Evolutionary conservation across 2,797 vertebrate genomes (phyloP).

Genomic region (Amblyraja radiata): DNA sequence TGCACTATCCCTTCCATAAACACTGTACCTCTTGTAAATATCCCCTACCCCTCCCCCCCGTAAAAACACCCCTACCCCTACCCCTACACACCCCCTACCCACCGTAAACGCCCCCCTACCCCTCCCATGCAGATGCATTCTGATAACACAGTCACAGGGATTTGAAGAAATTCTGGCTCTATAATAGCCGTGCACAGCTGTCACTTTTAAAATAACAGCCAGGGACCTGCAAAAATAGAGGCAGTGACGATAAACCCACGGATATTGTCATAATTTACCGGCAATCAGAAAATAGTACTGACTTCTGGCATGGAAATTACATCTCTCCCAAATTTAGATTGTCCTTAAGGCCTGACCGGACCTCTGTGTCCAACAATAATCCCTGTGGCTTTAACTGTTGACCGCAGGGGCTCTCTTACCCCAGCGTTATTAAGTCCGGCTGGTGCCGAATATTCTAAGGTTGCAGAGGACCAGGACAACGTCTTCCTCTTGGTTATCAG

Average conservation of each 20-base stretch:
- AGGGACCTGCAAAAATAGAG: conserved; percentile 22
- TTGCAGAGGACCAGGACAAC: too few species aligned
- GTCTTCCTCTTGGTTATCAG: too few species aligned
- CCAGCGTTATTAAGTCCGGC: too few species aligned
- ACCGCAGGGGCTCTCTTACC: not conserved
- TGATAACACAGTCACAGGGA: not conserved
- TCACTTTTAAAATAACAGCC: conserved; percentile 16
- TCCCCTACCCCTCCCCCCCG: too few species aligned
- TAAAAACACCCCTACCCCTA: too few species aligned
- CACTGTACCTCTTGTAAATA: too few species aligned
- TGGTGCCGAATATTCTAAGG: too few species aligned
- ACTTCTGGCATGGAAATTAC: not conserved
- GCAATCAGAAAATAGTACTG: not conserved
- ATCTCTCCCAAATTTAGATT: not conserved
- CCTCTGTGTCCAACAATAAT: not conserved
- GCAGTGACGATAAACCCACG: not conserved
- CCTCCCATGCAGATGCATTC: not conserved
- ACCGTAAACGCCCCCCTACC: too few species aligned
- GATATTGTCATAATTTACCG: conserved; percentile 22
- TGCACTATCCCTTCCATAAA: too few species aligned
- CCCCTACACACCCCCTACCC: too few species aligned
- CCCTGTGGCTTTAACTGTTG: not conserved
- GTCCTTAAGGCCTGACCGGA: not conserved
- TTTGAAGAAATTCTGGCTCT: not conserved
- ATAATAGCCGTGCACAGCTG: not conserved